These are phyloP conservation scores for Falcunculus frontatus DNA, from an alignment of 2,113 vertebrate species.

Conservation along the genomic window DNA sequence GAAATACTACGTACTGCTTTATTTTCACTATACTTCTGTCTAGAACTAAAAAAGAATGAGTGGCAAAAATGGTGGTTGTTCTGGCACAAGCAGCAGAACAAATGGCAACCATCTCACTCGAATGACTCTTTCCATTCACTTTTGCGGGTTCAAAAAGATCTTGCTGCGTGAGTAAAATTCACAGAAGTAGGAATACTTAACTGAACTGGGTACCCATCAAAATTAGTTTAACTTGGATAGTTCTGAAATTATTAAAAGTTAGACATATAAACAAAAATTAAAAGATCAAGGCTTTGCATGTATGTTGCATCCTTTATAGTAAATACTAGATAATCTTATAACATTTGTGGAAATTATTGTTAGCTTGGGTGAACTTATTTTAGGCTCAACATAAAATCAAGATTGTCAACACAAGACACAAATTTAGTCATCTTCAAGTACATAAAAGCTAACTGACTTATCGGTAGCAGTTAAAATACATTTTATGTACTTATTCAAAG, in stretches of 20 bases:
- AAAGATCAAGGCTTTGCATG: background rate
- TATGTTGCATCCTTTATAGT: background rate
- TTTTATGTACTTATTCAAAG: background rate
- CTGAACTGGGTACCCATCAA: background rate
- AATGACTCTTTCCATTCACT: background rate
- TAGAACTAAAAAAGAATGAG: background rate
- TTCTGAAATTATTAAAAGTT: background rate
- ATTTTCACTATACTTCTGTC: background rate
- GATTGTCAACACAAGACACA: background rate
- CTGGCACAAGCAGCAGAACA: background rate
- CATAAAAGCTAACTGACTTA: background rate
- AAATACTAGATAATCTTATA: background rate
- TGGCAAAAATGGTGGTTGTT: background rate
- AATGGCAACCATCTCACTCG: background rate
- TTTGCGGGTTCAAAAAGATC: background rate
- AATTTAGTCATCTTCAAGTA: background rate
- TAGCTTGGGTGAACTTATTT: background rate
- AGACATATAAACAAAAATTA: background rate
- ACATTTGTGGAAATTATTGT: background rate
- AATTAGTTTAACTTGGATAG: background rate
- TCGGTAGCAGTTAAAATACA: background rate
- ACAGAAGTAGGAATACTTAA: background rate
- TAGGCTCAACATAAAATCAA: background rate
- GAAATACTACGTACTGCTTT: background rate
- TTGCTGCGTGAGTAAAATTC: background rate